Evolutionary conservation across 1,140 invertebrate species (phyloP), one percentile per base, ranked within the genome.

Genomic region (Bombus pyrosoma): DNA sequence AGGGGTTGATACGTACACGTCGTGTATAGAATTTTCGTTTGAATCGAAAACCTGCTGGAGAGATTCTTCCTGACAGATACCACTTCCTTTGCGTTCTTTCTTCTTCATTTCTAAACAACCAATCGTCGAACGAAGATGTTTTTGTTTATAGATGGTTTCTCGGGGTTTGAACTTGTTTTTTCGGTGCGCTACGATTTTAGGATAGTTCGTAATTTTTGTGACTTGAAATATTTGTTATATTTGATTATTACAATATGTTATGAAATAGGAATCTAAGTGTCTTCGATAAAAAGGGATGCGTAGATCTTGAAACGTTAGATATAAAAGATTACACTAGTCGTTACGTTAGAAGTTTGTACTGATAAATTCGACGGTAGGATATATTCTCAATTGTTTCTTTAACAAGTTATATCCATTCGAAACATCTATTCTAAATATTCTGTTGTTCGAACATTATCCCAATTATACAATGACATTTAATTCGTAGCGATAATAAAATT

Each of bases 41-140:
- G 89, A 83, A 77, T 79, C 76, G 69, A 83, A 90, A 90, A 90
- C 85, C 86, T 87, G 86, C 80, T 59, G 34, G 41, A 41, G 12
- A 37, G 25, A 32, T 37, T 80, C 76, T 80, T 85, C 68, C 83
- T 72, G 76, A 83, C 71, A 64, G 25, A 39, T n/a, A 53, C 73
- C 72, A 75, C 71, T 85, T 87, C 81, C 66, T 81, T 72, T 53
- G 62, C 62, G 62, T 28, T 3, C 47, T 66, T 72, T 6, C 75
- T 87, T 83, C 75, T 81, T 34, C 47, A 57, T 43, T 77, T 43
- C 37, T 39, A 28, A 74, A 1, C 57, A 32, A 28, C 34, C 64
- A 18, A 78, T 78, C 74, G n/a, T 5, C 2, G 53, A 34, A 5
- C 25, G 47, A 80, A 47, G 62, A 62, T 62, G 12, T n/a, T 62